Base-by-base conservation (phyloP, 2,113 vertebrate genomes). In the Pelvicachromis taeniatus region DNA sequence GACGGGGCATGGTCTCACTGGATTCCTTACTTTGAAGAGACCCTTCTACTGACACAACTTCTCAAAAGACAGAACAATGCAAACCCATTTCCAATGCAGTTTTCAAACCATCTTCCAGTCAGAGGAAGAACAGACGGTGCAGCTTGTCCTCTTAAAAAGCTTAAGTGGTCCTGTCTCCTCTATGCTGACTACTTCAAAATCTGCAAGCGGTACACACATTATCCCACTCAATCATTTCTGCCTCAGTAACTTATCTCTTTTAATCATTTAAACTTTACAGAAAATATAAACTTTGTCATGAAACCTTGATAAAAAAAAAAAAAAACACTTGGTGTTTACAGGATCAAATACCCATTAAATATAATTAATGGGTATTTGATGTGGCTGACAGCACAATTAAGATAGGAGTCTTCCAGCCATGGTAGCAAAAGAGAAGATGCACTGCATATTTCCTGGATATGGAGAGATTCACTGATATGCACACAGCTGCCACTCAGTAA, bases 11-110 rank as follows among this genome's bases (percentile, higher is more conserved):
- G 85, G 78, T 86, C 78, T n/a, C 77, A 83, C 55, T 29, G 70
- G 85, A 87, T 91, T 90, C 91, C 90, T 88, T 83, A 77, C 81
- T 78, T 56, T 85, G 11, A 87, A 89, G 56, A 83, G 88, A 56
- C 79, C 52, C 61, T 83, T 86, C 13, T 8, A 61, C 68, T 13
- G 11, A 82, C 59, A 77, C 53, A 84, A 54, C 53, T 65, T 65
- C 52, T 80, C 11, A 63, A 83, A 80, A 84, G 73, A 84, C 53
- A 78, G 63, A 91, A 86, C 86, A 88, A 79, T 26, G 56, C 26
- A 53, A 88, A 68, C n/a, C 70, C 3, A 42, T 77, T 88, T 73
- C 61, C 77, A 58, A 12, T 35, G 53, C 55, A 14, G 13, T 19
- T 88, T 85, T 87, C 53, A 73, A 81, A 87, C 81, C 50, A 73